phyloP scores from a whole-genome alignment of 2,113 vertebrate genomes.

The Bagarius yarrelli region DNA sequence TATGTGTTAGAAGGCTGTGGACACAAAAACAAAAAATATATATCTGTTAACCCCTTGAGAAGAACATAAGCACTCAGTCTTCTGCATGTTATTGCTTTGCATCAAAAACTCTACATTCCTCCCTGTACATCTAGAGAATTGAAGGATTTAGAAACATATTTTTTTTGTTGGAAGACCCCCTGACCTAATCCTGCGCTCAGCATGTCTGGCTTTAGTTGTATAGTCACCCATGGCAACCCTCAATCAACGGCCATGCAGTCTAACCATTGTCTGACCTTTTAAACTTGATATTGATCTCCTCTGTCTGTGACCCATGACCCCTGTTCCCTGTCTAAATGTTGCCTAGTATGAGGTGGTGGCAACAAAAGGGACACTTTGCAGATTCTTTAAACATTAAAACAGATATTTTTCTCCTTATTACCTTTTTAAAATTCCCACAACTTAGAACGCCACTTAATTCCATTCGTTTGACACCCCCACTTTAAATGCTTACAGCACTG shows the following conservation, averaged over 20 bases:
- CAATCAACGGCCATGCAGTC: constrained; percentile 47
- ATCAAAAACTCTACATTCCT: neutral
- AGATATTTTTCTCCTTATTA: neutral
- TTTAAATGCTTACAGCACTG: constrained; percentile 19
- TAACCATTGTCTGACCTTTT: constrained; percentile 65
- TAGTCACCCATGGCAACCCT: constrained; percentile 57
- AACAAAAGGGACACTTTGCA: neutral
- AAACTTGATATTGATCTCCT: constrained; percentile 62
- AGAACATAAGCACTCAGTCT: constrained; percentile 34
- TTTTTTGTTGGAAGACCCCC: neutral
- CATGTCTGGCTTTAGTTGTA: constrained; percentile 58
- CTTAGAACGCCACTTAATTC: neutral
- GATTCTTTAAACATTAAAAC: neutral
- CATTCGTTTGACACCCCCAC: constrained; percentile 17
- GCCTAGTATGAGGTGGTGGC: constrained; percentile 59
- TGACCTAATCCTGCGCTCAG: constrained; percentile 44
- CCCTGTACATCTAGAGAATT: constrained; percentile 22
- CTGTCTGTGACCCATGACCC: constrained; percentile 66
- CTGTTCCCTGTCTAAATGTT: constrained; percentile 50
- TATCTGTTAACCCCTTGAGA: constrained; percentile 54
- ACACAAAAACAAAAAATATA: constrained; percentile 54
- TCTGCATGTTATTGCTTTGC: constrained; percentile 27
- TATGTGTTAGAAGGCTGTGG: constrained; percentile 62
- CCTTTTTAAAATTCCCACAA: neutral
- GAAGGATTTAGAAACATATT: constrained; percentile 36